A percentile compares a stretch with the other conserved stretches of the same genome.
These are phyloP conservation scores for Scaptodrosophila lebanonensis DNA, from an alignment of 1,140 invertebrate species.

Conservation along the genomic window DNA sequence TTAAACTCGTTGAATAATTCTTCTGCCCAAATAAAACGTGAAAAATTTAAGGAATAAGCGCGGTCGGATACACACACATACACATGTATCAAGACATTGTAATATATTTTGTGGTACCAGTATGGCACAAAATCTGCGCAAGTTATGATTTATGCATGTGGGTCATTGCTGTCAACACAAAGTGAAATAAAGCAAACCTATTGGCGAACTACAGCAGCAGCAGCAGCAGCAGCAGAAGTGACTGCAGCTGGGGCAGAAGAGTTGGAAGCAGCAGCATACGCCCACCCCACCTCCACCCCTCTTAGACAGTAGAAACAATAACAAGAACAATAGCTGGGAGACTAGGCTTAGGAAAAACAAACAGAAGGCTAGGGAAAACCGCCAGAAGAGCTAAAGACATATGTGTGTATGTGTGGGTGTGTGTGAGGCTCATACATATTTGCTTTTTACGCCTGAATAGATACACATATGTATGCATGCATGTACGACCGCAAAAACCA, in stretches of 20 bases:
- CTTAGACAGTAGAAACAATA: slow-evolving; percentile 30
- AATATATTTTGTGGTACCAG: slow-evolving; percentile 23
- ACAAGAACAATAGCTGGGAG: slow-evolving; percentile 9
- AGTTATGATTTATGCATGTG: slow-evolving; percentile 72
- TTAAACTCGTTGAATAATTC: too few species aligned
- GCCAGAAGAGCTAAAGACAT: not conserved
- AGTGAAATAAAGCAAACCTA: slow-evolving; percentile 72
- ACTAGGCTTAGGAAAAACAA: not conserved
- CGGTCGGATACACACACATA: slow-evolving; percentile 2
- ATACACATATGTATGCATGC: slow-evolving; percentile 10
- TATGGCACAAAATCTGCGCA: slow-evolving; percentile 38
- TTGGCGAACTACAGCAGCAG: slow-evolving; percentile 40
- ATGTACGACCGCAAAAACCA: slow-evolving; percentile 6
- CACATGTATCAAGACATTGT: slow-evolving; percentile 4
- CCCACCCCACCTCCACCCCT: too few species aligned
- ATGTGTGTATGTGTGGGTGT: too few species aligned
- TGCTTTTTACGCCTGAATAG: slow-evolving; percentile 42
- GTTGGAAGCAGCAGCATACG: too few species aligned
- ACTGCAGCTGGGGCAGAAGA: too few species aligned
- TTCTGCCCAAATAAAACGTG: too few species aligned
- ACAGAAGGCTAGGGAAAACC: too few species aligned
- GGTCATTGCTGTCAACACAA: slow-evolving; percentile 72
- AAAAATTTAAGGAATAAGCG: not conserved
- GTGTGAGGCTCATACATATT: too few species aligned
- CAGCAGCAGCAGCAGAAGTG: too few species aligned